phyloP scores from a whole-genome alignment of 2,113 vertebrate genomes.

The Garra rufa region DNA sequence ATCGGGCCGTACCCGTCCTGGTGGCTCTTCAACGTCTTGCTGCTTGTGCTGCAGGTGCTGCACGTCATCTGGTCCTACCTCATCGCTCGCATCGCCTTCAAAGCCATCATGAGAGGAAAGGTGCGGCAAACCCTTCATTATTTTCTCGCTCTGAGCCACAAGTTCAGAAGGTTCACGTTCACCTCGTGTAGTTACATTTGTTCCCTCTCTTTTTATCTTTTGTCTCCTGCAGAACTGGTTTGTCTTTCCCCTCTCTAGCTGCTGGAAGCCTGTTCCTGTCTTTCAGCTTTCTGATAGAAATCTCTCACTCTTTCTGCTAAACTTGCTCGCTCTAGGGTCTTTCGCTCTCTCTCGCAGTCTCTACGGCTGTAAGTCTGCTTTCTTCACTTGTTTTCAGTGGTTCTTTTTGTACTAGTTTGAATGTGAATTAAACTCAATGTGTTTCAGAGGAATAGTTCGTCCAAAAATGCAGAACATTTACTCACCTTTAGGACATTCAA shows the following conservation, averaged over 20 bases:
- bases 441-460: background rate
- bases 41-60: constrained; percentile 87
- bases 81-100: constrained; percentile 88
- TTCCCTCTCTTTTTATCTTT: constrained; percentile 8
- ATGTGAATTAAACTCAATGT: background rate
- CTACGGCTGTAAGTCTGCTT: constrained; percentile 73
- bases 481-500: background rate
- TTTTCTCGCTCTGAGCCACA: background rate
- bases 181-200: background rate
- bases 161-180: background rate
- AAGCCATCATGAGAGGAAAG: constrained; percentile 90
- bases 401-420: background rate
- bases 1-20: constrained; percentile 93
- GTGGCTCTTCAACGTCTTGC: constrained; percentile 92
- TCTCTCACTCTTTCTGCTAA: constrained; percentile 62
- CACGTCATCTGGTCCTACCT: constrained; percentile 96
- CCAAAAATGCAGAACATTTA: background rate
- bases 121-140: constrained; percentile 67
- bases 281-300: constrained; percentile 69
- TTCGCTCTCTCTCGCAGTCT: constrained; percentile 60
- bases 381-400: constrained; percentile 29
- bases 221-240: constrained; percentile 71
- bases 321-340: constrained; percentile 60
- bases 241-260: constrained; percentile 67
- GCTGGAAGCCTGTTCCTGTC: constrained; percentile 64